phyloP scores from a whole-genome alignment of 2,113 vertebrate genomes.

The Martes martes region DNA sequence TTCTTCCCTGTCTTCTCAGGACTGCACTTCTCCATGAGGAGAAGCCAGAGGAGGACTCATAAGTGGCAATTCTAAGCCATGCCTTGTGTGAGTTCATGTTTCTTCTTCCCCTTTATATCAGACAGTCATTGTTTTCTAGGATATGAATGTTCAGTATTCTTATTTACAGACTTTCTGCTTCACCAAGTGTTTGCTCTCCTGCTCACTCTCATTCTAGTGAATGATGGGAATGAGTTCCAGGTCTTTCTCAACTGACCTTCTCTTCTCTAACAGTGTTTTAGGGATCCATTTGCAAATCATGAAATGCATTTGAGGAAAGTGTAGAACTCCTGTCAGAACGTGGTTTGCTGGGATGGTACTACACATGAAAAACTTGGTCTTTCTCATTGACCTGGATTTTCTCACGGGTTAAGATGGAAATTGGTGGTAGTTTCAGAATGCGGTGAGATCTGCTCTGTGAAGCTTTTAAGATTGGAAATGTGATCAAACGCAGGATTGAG shows the following conservation, averaged over 20 bases:
- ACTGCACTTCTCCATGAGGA: background rate
- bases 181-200: background rate
- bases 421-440: background rate
- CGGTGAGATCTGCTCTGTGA: background rate
- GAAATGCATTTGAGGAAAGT: background rate
- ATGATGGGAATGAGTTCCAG: background rate
- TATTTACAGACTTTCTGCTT: background rate
- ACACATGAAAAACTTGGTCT: background rate
- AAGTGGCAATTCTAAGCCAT: background rate
- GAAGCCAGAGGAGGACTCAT: background rate
- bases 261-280: background rate
- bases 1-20: background rate
- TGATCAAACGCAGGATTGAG: background rate
- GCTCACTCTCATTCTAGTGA: background rate
- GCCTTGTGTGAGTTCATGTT: background rate
- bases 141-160: background rate
- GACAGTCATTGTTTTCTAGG: background rate
- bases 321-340: background rate
- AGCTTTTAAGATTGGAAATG: background rate
- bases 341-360: background rate
- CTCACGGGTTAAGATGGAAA: background rate
- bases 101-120: background rate
- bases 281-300: background rate
- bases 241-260: background rate
- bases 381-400: background rate